Evolutionary conservation across 2,888 invertebrate species (phyloP).

Genomic region (Mycogona germanica): DNA sequence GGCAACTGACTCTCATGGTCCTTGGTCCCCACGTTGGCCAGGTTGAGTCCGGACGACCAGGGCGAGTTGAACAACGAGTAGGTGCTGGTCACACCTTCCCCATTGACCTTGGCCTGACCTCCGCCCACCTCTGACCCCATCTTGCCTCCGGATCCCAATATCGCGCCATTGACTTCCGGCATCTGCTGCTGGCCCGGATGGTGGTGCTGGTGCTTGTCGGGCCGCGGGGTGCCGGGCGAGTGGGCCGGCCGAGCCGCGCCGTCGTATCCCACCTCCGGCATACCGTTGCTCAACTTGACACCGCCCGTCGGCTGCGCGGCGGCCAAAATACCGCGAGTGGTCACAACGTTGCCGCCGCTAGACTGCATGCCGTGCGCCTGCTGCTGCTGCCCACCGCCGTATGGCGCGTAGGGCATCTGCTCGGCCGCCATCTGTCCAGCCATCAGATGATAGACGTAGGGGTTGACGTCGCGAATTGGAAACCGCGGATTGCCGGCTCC

Average conservation of each 20-base stretch:
- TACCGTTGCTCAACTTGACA: background rate
- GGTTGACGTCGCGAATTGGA: background rate
- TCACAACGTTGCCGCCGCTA: background rate
- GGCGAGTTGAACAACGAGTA: slow-evolving; percentile 30
- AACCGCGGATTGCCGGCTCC: too few species aligned
- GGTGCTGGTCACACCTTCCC: slow-evolving; percentile 23
- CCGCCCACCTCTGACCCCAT: background rate
- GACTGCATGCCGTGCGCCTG: background rate
- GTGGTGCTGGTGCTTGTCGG: background rate
- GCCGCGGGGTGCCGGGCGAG: background rate
- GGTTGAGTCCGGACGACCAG: slow-evolving; percentile 23
- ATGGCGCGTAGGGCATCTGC: background rate
- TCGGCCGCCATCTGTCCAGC: slow-evolving; percentile 5
- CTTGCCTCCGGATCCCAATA: background rate
- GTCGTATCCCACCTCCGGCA: background rate
- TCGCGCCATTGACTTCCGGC: background rate
- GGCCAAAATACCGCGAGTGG: background rate
- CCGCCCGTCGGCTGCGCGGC: background rate
- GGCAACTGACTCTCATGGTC: slow-evolving; percentile 13
- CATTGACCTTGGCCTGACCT: background rate
- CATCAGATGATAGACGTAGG: slow-evolving; percentile 11
- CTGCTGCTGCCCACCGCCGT: background rate
- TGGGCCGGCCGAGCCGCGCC: background rate
- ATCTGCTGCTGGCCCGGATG: background rate
- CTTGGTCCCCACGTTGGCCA: slow-evolving; percentile 17